phyloP scores from a whole-genome alignment of 2,113 vertebrate species.

The Triplophysa siluroides region DNA sequence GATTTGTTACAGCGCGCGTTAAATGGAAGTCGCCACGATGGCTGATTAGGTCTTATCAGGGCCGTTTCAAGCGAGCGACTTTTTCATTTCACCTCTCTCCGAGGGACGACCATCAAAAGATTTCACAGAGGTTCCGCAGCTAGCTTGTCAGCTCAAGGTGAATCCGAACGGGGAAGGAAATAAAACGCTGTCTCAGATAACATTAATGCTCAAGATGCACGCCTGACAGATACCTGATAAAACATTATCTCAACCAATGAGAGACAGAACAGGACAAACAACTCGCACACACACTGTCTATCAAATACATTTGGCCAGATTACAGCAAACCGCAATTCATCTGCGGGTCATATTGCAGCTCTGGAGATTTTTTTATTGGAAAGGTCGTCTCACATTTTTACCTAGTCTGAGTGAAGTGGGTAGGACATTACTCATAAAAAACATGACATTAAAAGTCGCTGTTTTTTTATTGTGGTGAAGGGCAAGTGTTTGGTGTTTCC shows the following conservation, averaged over 20 bases:
- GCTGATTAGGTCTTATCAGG: slow-evolving; percentile 57
- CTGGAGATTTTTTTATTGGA: neutral
- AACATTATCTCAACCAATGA: slow-evolving; percentile 42
- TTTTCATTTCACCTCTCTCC: slow-evolving; percentile 54
- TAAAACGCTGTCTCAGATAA: slow-evolving; percentile 51
- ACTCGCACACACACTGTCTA: slow-evolving; percentile 37
- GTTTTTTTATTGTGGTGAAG: too few relatives aligned
- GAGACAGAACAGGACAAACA: slow-evolving; percentile 52
- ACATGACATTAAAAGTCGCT: too few relatives aligned
- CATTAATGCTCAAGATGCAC: slow-evolving; percentile 52
- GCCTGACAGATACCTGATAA: slow-evolving; percentile 43
- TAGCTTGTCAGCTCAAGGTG: slow-evolving; percentile 48
- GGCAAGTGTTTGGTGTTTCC: too few relatives aligned
- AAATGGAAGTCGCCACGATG: slow-evolving; percentile 55
- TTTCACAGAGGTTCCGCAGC: slow-evolving; percentile 49
- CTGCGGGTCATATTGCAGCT: slow-evolving; percentile 15
- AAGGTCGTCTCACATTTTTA: neutral
- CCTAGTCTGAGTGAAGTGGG: neutral
- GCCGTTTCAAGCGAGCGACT: slow-evolving; percentile 47
- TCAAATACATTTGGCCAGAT: slow-evolving; percentile 49
- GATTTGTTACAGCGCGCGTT: slow-evolving; percentile 50
- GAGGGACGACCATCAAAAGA: slow-evolving; percentile 52
- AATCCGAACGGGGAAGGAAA: slow-evolving; percentile 49
- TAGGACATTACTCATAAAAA: neutral
- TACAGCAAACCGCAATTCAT: slow-evolving; percentile 29